Base-by-base conservation (phyloP, 2,888 invertebrate species). In the Phlogophora meticulosa region DNA sequence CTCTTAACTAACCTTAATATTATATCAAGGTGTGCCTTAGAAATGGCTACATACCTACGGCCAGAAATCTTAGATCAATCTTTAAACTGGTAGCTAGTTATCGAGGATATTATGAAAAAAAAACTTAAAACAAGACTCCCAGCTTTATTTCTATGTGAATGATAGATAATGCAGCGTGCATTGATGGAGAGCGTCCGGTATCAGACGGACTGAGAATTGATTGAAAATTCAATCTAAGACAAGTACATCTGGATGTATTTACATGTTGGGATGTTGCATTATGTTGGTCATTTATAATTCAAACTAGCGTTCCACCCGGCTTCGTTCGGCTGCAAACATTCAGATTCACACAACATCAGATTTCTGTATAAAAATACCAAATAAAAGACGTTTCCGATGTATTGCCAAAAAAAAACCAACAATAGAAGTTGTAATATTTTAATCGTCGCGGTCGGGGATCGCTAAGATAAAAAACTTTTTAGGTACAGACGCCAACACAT, bases 101-200 rank as follows among this genome's bases (percentile, higher is more conserved):
- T 20, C 9, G 43, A 24, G n/a, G 11, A 11, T 7, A 45, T 40
- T 38, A 63, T 70, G 43, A n/a, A 56, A 63, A 70, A 70, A 63
- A 24, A 20, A 61, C 9, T 22, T 4, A 42, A 65, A 58, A 59
- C 40, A 66, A 40, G 17, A 11, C 22, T 17, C 5, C 7, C 38
- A 43, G 9, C 34, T 43, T 38, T 36, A 55, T 45, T 51, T 49
- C 4, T 52, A 67, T 46, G 36, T 17, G 43, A 62, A 73, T 68
- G 68, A 68, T 73, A 68, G 60, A 72, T 72, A 60, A 72, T 60
- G 60, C 17, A n/a, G 34, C 13, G 0, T 43, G 53, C 57, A 45
- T 61, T 72, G 73, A 72, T 72, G 52, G 57, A 72, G 42, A 38
- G 51, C 63, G 56, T 68, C 74, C 75, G 64, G 74, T 22, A 15